Percentiles rank a stretch among this genome's conserved stretches.
phyloP scores from a whole-genome alignment of 2,113 vertebrate genomes.

The Sebastes fasciatus region DNA sequence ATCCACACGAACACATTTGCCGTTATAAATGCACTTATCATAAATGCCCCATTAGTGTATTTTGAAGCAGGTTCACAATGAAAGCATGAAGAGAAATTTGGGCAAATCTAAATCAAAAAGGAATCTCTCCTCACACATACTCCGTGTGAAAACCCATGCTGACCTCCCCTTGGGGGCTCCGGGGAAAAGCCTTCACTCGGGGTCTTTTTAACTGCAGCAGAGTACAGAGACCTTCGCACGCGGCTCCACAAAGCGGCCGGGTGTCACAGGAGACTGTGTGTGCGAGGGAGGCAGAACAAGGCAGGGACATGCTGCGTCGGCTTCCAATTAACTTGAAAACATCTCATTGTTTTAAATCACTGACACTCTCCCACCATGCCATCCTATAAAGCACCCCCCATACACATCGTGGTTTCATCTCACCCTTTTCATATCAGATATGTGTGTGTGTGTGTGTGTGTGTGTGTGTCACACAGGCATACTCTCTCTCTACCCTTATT shows the following conservation, averaged over 20 bases:
- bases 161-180: slow-evolving; percentile 34
- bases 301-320: slow-evolving; percentile 50
- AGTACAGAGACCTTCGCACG: slow-evolving; percentile 37
- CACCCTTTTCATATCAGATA: not conserved
- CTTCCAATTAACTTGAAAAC: slow-evolving; percentile 64
- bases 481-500: not conserved
- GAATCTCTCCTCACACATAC: slow-evolving; percentile 10
- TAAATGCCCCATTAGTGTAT: slow-evolving; percentile 1
- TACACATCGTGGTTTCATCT: slow-evolving; percentile 22
- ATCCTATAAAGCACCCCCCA: slow-evolving; percentile 10
- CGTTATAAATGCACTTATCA: not conserved
- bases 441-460: not conserved
- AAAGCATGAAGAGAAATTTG: not conserved
- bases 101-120: not conserved
- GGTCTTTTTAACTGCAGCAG: slow-evolving; percentile 54
- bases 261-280: slow-evolving; percentile 37
- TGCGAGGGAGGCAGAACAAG: slow-evolving; percentile 41
- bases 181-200: slow-evolving; percentile 13
- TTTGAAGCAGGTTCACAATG: not conserved
- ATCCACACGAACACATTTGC: not conserved
- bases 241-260: slow-evolving; percentile 28
- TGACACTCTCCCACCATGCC: slow-evolving; percentile 22
- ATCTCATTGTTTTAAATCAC: slow-evolving; percentile 51
- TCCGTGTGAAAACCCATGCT: slow-evolving; percentile 24
- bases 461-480: not conserved